Conservation (phyloP, 2,888 invertebrate species). For the Drosophila gaucha region DNA sequence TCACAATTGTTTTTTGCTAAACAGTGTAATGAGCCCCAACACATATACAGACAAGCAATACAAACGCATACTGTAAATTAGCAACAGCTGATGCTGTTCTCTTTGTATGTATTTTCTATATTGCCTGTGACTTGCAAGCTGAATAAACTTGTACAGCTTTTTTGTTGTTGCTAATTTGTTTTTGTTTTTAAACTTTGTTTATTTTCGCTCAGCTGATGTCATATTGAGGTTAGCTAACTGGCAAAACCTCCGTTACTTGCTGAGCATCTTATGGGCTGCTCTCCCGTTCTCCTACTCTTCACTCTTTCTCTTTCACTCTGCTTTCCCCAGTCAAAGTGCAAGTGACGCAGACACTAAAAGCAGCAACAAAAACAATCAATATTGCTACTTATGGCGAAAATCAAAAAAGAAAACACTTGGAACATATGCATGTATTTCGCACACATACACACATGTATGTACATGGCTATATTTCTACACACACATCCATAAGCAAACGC, state of each 20-base stretch:
- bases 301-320: background rate
- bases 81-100: slow-evolving; percentile 73
- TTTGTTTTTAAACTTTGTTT: slow-evolving; percentile 31
- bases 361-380: slow-evolving; percentile 55
- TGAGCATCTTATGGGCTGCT: background rate
- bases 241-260: slow-evolving; percentile 44
- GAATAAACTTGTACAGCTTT: slow-evolving; percentile 58
- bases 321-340: slow-evolving; percentile 21
- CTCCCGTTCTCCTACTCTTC: slow-evolving; percentile 1
- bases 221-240: slow-evolving; percentile 28
- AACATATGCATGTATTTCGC: slow-evolving; percentile 1
- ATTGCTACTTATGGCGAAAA: slow-evolving; percentile 63
- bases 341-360: slow-evolving; percentile 44
- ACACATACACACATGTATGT: background rate
- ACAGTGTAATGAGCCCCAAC: slow-evolving; percentile 33
- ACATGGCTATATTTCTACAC: background rate
- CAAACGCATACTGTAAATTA: slow-evolving; percentile 34
- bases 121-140: slow-evolving; percentile 38
- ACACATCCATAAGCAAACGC: slow-evolving; percentile 9
- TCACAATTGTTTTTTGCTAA: slow-evolving; percentile 13
- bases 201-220: slow-evolving; percentile 71
- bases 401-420: slow-evolving; percentile 39
- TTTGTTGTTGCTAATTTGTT: slow-evolving; percentile 22
- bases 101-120: slow-evolving; percentile 4
- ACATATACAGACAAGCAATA: slow-evolving; percentile 22